Evolutionary conservation across 2,797 vertebrate genomes (phyloP).

Genomic region (Jordanella pulchra): DNA sequence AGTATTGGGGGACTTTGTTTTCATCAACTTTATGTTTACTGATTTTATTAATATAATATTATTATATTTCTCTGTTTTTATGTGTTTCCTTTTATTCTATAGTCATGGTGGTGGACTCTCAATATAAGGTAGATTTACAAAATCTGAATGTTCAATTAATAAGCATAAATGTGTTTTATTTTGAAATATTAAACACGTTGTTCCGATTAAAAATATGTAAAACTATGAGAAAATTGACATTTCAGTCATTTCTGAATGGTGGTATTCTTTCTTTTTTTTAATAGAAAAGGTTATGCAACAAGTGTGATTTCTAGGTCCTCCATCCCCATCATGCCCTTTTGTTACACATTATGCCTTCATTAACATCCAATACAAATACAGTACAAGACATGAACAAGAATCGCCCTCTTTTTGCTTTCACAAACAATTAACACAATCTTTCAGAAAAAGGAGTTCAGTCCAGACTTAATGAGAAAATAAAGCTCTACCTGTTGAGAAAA

Average conservation of each 20-base stretch:
- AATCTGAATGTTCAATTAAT: neutral
- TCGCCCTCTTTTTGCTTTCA: too few relatives aligned
- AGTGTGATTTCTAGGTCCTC: too few relatives aligned
- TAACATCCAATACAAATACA: too few relatives aligned
- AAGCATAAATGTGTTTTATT: neutral
- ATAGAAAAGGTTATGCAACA: neutral
- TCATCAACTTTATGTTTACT: neutral
- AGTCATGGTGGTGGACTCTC: neutral
- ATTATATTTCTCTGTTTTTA: neutral
- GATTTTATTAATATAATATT: neutral
- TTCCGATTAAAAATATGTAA: neutral
- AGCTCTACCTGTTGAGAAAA: too few relatives aligned
- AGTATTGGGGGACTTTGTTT: constrained; percentile 3
- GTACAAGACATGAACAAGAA: too few relatives aligned
- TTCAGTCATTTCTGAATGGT: neutral
- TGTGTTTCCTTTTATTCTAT: neutral
- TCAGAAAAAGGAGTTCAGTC: too few relatives aligned
- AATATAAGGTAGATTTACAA: neutral
- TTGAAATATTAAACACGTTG: neutral
- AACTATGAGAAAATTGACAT: neutral
- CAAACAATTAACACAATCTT: too few relatives aligned
- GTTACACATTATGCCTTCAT: too few relatives aligned
- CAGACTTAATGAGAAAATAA: too few relatives aligned
- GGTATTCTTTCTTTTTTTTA: neutral
- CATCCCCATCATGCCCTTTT: too few relatives aligned